Percentiles rank a stretch among this genome's conserved stretches.
Conservation (phyloP, 2,888 invertebrate genomes). For the Parasteatoda lunata region DNA sequence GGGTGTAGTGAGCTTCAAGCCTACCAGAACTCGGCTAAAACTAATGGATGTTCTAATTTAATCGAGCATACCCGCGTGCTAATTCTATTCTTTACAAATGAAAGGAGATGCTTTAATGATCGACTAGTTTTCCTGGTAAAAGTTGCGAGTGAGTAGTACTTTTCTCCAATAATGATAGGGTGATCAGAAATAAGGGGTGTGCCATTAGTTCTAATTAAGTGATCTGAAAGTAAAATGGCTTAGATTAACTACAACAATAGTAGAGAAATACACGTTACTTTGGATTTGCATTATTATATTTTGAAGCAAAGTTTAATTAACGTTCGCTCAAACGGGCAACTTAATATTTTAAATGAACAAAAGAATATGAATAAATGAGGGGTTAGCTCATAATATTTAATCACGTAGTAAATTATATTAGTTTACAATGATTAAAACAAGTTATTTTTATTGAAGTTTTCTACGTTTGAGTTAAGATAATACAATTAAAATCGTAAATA, state of each 20-base stretch:
- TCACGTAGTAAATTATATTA: too few relatives aligned
- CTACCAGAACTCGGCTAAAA: slow-evolving; percentile 23
- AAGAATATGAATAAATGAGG: too few relatives aligned
- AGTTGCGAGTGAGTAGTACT: slow-evolving; percentile 40
- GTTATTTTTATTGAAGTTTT: too few relatives aligned
- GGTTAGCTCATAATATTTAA: too few relatives aligned
- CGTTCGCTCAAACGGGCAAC: not conserved
- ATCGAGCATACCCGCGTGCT: slow-evolving; percentile 56
- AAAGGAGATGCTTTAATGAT: slow-evolving; percentile 37
- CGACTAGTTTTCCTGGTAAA: slow-evolving; percentile 36
- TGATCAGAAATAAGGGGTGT: slow-evolving; percentile 31
- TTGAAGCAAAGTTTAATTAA: not conserved
- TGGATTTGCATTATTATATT: not conserved
- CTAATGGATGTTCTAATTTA: slow-evolving; percentile 60
- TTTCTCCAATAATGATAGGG: slow-evolving; percentile 37
- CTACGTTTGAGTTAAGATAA: too few relatives aligned
- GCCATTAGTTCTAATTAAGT: slow-evolving; percentile 60
- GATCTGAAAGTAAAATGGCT: slow-evolving; percentile 40
- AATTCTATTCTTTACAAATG: slow-evolving; percentile 53
- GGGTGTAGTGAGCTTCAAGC: slow-evolving; percentile 24
- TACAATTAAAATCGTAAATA: too few relatives aligned
- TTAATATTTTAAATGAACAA: too few relatives aligned
- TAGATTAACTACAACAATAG: not conserved
- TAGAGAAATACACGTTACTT: not conserved
- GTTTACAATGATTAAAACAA: too few relatives aligned